Evolutionary conservation across 2,797 vertebrate species (phyloP), one percentile per base, ranked within the genome.

Genomic region (Enteromius fasciolatus): DNA sequence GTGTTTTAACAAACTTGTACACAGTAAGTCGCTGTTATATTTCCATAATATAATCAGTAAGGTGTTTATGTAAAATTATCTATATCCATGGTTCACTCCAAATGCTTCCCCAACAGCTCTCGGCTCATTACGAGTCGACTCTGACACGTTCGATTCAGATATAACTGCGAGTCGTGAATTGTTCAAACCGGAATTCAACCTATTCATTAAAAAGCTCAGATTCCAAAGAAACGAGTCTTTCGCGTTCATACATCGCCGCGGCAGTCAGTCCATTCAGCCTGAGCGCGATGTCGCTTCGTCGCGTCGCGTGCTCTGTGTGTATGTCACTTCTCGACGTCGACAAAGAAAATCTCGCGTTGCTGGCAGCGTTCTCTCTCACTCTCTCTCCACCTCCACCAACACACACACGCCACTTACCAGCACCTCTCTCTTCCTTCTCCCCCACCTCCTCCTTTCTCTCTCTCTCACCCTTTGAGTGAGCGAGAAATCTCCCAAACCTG

Each of bases 281-380:
- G 36, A 31, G 44, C 57, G 28, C 54, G 54, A 80, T 0, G 31
- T 75, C 70, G 54, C 23, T n/a, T 31, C 15, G 3, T 31, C 28
- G 23, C 1, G 39, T 82, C 73, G 72, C 50, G 39, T 75, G 23
- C 31, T 41, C 46, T 17, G 18, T 15, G 23, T 57, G 36, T 48
- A 31, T 69, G 48, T 82, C 72, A 83, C 68, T 84, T 85, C 68
- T 75, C 81, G 68, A 78, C 83, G 85, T 78, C 83, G 39, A 50
- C 69, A 82, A 77, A 86, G 86, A 90, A 93, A 90, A 92, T 94
- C 93, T 94, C 91, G 90, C 91, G 91, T 89, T 87, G 89, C 78
- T 93, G 90, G 64, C 87, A 85, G 36, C 41, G 57, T 82, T 78
- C 54, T 79, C 78, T 66, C 54, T 76, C 52, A 46, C 63, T 33